Percentiles rank a stretch among this genome's conserved stretches.
Evolutionary conservation across 2,888 invertebrate genomes (phyloP).

Genomic region (Latrodectus elegans): DNA sequence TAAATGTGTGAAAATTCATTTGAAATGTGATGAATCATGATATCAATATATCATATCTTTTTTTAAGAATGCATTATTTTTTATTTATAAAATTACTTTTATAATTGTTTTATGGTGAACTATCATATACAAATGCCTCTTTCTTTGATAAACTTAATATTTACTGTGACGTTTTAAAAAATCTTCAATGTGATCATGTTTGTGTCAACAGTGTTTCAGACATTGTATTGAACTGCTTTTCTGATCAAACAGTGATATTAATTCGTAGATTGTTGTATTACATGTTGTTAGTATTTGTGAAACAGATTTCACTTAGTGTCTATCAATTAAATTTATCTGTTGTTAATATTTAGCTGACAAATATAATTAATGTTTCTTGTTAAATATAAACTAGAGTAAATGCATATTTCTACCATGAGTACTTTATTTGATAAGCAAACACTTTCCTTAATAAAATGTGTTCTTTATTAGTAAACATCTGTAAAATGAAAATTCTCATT

Average conservation of each 20-base stretch:
- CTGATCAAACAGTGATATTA: conserved; percentile 24
- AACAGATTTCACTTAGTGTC: conserved; percentile 43
- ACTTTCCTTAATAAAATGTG: too few relatives aligned
- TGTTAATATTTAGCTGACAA: conserved; percentile 40
- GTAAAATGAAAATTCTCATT: too few relatives aligned
- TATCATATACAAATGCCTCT: not conserved
- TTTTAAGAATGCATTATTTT: conserved; percentile 28
- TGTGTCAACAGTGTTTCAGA: conserved; percentile 30
- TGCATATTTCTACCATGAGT: conserved; percentile 11
- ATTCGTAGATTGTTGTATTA: conserved; percentile 59
- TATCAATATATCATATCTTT: conserved; percentile 52
- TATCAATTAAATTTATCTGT: conserved; percentile 41
- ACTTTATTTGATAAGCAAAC: not conserved
- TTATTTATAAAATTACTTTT: conserved; percentile 7
- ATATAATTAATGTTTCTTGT: conserved; percentile 9
- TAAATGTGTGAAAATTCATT: conserved; percentile 23
- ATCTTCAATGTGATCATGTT: conserved; percentile 24
- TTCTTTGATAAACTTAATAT: conserved; percentile 16
- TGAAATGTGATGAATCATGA: conserved; percentile 38
- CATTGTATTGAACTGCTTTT: not conserved
- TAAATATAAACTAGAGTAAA: not conserved
- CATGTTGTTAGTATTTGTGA: conserved; percentile 62
- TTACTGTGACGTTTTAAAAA: conserved; percentile 32
- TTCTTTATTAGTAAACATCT: too few relatives aligned
- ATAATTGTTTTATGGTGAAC: conserved; percentile 3